Base-by-base conservation (phyloP, 2,113 vertebrate genomes). In the Thinocorus orbignyianus region DNA sequence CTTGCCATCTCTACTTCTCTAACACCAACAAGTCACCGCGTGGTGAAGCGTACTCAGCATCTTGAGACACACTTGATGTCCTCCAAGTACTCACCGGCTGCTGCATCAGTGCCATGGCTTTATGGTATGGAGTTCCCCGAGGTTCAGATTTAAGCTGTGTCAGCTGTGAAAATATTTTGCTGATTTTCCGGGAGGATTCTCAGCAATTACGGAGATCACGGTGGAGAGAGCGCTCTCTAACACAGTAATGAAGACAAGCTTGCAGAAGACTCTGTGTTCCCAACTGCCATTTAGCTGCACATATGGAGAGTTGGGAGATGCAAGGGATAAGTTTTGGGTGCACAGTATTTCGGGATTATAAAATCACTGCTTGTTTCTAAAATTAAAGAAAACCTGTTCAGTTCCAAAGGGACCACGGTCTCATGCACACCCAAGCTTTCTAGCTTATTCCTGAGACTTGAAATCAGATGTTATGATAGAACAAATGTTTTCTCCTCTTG, bases 11-110 rank as follows among this genome's bases (percentile, higher is more conserved):
- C 49, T 69, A 31, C 44, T 28, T 8, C 54, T 52, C 70, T 3
- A 2, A 35, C 20, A 25, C 12, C 66, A 20, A 0, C 0, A 9
- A 61, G 61, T 68, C 17, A 22, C 26, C 62, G 12, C 2, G 26
- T 41, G 19, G 14, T 70, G 65, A 39, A 11, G 41, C 65, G 19
- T 2, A 20, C 35, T 85, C 4, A 0, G 20, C 1, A 15, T 15
- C 80, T 22, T 16, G 46, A 65, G 33, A 24, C 19, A 23, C 33
- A 8, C 39, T 13, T 41, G 76, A 2, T 0, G 0, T 4, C 48
- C 79, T 81, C 68, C 94, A 58, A n/a, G 55, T 17, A 1, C 14
- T 46, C 42, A 7, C 18, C 25, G 58, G 26, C 65, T 64, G 48
- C 73, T 46, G 17, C 17, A 13, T 3, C 46, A 1, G 1, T 3